Conservation (phyloP, 1,140 invertebrate genomes). For the Drosophila ohnishii region DNA sequence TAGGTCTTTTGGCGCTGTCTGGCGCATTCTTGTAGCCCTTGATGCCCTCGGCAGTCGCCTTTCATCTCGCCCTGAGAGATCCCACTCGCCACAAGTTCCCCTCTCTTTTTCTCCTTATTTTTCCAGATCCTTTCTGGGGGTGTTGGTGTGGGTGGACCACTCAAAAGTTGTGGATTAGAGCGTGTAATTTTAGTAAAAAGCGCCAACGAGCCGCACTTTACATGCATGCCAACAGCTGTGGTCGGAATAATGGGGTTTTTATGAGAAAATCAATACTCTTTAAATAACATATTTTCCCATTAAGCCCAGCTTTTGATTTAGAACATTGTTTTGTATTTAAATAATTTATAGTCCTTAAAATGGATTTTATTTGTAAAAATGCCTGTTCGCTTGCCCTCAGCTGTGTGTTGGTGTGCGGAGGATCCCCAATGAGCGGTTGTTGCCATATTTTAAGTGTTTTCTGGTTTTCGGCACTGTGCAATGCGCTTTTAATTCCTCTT, state of each 20-base stretch:
- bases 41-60: conserved; percentile 68
- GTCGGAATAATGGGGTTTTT: not conserved
- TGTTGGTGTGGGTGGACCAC: conserved; percentile 32
- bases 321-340: not conserved
- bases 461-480: conserved; percentile 56
- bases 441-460: conserved; percentile 66
- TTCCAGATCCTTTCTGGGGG: conserved; percentile 10
- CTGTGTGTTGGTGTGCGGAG: not conserved
- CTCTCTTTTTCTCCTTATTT: conserved; percentile 23
- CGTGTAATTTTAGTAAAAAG: conserved; percentile 77
- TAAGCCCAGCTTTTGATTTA: not conserved
- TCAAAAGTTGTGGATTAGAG: conserved; percentile 78
- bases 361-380: not conserved
- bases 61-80: conserved; percentile 57
- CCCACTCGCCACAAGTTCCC: conserved; percentile 27
- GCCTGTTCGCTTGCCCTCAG: not conserved
- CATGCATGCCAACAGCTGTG: conserved; percentile 11
- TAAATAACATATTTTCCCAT: too few species aligned
- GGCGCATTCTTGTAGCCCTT: conserved; percentile 63
- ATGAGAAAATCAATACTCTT: too few species aligned
- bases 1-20: conserved; percentile 69
- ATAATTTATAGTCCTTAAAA: not conserved
- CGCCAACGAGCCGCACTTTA: conserved; percentile 53
- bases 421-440: conserved; percentile 37
- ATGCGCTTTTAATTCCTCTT: conserved; percentile 71